phyloP scores from a whole-genome alignment of 2,888 invertebrate species.

The Caenorhabditis doughertyi region DNA sequence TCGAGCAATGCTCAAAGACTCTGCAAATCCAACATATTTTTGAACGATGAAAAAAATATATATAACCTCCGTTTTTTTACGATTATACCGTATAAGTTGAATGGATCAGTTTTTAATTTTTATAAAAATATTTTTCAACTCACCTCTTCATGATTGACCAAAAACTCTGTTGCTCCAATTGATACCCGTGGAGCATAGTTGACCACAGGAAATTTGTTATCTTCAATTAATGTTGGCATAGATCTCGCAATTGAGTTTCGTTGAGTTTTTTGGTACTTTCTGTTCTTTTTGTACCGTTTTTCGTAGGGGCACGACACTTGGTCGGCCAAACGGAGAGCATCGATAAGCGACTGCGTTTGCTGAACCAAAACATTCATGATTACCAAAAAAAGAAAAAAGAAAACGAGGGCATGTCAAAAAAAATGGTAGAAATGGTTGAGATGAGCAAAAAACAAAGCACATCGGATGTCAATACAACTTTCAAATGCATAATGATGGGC shows the following conservation, averaged over 20 bases:
- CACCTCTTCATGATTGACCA: slow-evolving; percentile 46
- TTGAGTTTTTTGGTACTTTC: slow-evolving; percentile 36
- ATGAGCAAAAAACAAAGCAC: slow-evolving; percentile 11
- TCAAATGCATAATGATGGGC: slow-evolving; percentile 55
- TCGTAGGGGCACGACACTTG: slow-evolving; percentile 68
- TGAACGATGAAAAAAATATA: no score
- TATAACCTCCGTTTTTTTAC: no score
- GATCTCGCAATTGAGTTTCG: slow-evolving; percentile 43
- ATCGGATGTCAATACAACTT: slow-evolving; percentile 43
- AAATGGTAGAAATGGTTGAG: slow-evolving; percentile 11
- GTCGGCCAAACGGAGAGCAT: slow-evolving; percentile 66
- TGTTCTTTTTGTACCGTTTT: slow-evolving; percentile 54
- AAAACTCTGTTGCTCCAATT: slow-evolving; percentile 31
- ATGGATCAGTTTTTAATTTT: background rate
- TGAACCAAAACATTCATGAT: slow-evolving; percentile 21
- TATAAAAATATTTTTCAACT: background rate
- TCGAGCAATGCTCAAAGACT: no score
- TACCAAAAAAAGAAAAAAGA: background rate
- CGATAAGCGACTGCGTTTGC: slow-evolving; percentile 65
- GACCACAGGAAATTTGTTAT: slow-evolving; percentile 26
- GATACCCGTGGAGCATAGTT: slow-evolving; percentile 34
- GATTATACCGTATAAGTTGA: no score
- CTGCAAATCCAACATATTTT: no score
- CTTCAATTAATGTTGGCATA: slow-evolving; percentile 56
- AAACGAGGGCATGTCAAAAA: background rate